These are phyloP conservation scores for Ctenopoma kingsleyae DNA, from an alignment of 2,797 vertebrate genomes.

Conservation along the genomic window DNA sequence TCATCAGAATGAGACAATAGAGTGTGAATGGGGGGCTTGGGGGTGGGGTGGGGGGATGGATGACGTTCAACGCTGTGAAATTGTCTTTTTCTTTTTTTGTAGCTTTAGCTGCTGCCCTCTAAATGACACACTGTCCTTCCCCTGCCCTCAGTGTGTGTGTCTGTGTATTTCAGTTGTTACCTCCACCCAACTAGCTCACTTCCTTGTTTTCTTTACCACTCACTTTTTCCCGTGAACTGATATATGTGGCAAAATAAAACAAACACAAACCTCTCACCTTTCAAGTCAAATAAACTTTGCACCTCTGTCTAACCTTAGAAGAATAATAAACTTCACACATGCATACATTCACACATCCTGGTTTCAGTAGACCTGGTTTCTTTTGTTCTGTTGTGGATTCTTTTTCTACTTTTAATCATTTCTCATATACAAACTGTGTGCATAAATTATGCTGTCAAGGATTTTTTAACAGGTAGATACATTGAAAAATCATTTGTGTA, in stretches of 20 bases:
- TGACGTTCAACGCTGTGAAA: neutral
- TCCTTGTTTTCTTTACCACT: slow-evolving; percentile 74
- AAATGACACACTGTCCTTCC: slow-evolving; percentile 66
- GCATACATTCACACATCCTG: slow-evolving; percentile 49
- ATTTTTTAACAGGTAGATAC: too few relatives aligned
- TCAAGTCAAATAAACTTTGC: slow-evolving; percentile 75
- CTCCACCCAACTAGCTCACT: slow-evolving; percentile 73
- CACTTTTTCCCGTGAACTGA: slow-evolving; percentile 74
- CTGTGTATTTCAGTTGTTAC: slow-evolving; percentile 41
- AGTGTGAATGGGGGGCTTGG: neutral
- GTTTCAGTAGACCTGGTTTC: neutral
- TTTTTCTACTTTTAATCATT: neutral
- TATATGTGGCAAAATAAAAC: slow-evolving; percentile 78
- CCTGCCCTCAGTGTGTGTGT: slow-evolving; percentile 50
- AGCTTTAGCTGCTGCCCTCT: slow-evolving; percentile 48
- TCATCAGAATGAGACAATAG: neutral
- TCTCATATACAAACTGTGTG: neutral
- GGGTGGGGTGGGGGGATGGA: too few relatives aligned
- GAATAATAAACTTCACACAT: slow-evolving; percentile 67
- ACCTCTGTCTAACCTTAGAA: slow-evolving; percentile 51
- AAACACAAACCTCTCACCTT: slow-evolving; percentile 79
- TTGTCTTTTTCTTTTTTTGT: neutral
- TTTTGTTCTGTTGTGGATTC: too few relatives aligned
- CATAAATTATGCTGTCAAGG: neutral
- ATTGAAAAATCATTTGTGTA: neutral